phyloP scores from a whole-genome alignment of 2,888 invertebrate genomes.

The Tetanocera ferruginea region DNA sequence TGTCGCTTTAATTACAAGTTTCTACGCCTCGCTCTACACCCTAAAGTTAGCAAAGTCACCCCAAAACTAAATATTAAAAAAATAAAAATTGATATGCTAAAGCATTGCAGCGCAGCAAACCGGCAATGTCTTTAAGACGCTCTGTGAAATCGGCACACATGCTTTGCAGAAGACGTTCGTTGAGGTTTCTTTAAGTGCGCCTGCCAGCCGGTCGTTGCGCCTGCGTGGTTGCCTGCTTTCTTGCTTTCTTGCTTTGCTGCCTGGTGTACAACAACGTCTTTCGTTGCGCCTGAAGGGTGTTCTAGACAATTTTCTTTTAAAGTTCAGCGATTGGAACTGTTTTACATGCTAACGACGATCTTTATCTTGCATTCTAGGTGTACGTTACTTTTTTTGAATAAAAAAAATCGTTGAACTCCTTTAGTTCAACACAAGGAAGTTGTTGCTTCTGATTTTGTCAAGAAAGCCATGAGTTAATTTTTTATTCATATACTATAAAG shows the following conservation, averaged over 20 bases:
- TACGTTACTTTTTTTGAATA: conserved; percentile 30
- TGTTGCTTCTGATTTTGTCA: background rate
- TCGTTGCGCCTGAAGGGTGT: conserved; percentile 10
- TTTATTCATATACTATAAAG: no score
- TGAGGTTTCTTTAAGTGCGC: conserved; percentile 35
- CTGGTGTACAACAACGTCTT: background rate
- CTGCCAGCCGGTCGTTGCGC: background rate
- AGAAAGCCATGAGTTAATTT: no score
- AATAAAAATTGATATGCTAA: background rate
- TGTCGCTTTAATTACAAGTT: conserved; percentile 32
- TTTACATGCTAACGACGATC: conserved; percentile 30
- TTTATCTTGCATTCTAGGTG: conserved; percentile 25
- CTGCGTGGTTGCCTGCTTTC: background rate
- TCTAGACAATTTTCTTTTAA: conserved; percentile 23
- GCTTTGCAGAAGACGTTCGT: conserved; percentile 32
- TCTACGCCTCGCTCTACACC: background rate
- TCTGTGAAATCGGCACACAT: conserved; percentile 41
- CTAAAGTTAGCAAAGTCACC: conserved; percentile 36
- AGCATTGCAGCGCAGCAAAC: background rate
- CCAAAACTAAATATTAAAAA: conserved; percentile 1
- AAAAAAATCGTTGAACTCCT: background rate
- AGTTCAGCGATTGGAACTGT: conserved; percentile 44
- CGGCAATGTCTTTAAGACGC: conserved; percentile 47
- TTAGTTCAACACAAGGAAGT: background rate
- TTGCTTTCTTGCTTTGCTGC: background rate